phyloP scores from a whole-genome alignment of 2,888 invertebrate species.

The Aradus depressus region DNA sequence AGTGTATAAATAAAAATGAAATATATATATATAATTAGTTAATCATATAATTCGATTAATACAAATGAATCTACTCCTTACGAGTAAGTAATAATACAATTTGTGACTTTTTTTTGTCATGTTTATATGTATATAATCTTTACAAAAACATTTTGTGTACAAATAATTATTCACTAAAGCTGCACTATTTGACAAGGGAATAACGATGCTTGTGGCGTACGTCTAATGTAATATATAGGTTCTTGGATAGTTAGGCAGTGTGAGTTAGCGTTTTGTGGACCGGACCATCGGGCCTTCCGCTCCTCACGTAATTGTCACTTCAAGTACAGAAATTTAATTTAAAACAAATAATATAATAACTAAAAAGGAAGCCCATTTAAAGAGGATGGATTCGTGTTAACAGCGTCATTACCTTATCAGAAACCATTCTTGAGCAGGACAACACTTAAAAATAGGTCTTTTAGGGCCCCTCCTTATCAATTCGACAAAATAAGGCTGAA shows the following conservation, averaged over 20 bases:
- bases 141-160: conserved; percentile 27
- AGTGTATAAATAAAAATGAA: too few relatives aligned
- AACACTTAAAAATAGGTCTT: too few relatives aligned
- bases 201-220: conserved; percentile 20
- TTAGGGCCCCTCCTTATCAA: too few relatives aligned
- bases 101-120: conserved; percentile 6
- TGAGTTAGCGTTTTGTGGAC: conserved; percentile 16
- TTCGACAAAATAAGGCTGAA: too few relatives aligned
- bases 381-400: too few relatives aligned
- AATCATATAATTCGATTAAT: conserved; percentile 15
- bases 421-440: too few relatives aligned
- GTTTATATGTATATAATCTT: conserved; percentile 5
- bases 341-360: too few relatives aligned
- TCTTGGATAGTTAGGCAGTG: neutral
- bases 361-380: too few relatives aligned
- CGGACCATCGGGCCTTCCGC: conserved; percentile 7
- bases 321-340: too few relatives aligned
- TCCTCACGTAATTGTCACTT: conserved; percentile 1
- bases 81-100: too few relatives aligned
- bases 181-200: conserved; percentile 9
- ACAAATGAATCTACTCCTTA: conserved; percentile 15
- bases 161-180: conserved; percentile 21
- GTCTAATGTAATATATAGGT: conserved; percentile 5
- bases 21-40: too few relatives aligned
- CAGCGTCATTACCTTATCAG: too few relatives aligned